A percentile compares a stretch with the other conserved stretches of the same genome.
phyloP scores from a whole-genome alignment of 2,888 invertebrate genomes.

The Drosophila cracens region DNA sequence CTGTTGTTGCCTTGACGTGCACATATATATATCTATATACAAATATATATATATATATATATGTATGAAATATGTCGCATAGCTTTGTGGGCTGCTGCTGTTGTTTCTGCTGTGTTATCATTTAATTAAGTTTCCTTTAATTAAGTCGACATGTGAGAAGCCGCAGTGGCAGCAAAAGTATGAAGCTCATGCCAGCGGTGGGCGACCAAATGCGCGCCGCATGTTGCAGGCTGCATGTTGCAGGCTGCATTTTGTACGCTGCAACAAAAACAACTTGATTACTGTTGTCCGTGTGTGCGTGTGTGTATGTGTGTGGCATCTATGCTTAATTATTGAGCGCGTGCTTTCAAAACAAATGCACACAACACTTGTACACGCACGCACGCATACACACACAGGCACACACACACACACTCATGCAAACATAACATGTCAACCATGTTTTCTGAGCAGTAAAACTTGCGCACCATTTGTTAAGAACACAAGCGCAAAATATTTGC shows the following conservation, averaged over 20 bases:
- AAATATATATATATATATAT: background rate
- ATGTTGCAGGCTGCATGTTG: conserved; percentile 61
- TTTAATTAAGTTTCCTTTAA: conserved; percentile 82
- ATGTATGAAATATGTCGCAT: conserved; percentile 60
- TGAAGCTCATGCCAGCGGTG: conserved; percentile 30
- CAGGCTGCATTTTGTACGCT: conserved; percentile 32
- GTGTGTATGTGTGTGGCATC: conserved; percentile 39
- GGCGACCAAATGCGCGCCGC: conserved; percentile 34
- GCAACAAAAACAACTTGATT: conserved; percentile 35
- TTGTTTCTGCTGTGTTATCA: conserved; percentile 70
- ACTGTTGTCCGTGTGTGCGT: conserved; percentile 8
- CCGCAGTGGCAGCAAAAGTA: conserved; percentile 51
- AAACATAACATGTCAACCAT: background rate
- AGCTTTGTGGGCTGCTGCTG: conserved; percentile 66
- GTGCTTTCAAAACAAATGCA: conserved; percentile 44
- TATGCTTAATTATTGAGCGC: conserved; percentile 69
- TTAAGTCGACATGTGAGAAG: conserved; percentile 76
- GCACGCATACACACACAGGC: background rate
- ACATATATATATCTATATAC: background rate
- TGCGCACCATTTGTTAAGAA: conserved; percentile 36
- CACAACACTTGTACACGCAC: conserved; percentile 15
- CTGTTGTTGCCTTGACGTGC: background rate
- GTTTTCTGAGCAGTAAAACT: conserved; percentile 39
- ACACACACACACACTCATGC: conserved; percentile 4
- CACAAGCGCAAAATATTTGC: conserved; percentile 56